phyloP scores from a whole-genome alignment of 2,797 vertebrate species.

The Stomatorhinus walkeri region DNA sequence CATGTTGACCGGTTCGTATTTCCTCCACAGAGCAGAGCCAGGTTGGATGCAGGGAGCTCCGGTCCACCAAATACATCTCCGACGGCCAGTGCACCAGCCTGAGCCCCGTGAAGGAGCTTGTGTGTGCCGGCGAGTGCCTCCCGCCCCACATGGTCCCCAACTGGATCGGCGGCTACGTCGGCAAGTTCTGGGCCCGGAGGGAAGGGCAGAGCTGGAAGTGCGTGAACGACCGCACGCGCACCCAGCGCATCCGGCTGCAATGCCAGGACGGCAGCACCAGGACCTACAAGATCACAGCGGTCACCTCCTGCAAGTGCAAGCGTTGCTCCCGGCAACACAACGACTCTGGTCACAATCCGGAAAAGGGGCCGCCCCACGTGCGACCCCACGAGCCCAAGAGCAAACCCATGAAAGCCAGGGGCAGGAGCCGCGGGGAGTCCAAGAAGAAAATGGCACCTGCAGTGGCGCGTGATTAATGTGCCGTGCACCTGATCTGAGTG shows the following conservation, averaged over 20 bases:
- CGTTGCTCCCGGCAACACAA: conserved; percentile 83
- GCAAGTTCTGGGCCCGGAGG: conserved; percentile 81
- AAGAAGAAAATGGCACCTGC: conserved; percentile 15
- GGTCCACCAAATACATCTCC: conserved; percentile 93
- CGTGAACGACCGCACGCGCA: conserved; percentile 77
- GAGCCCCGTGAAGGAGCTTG: conserved; percentile 86
- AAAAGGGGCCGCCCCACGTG: conserved; percentile 50
- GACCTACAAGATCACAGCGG: conserved; percentile 88
- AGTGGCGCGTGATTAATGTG: background rate
- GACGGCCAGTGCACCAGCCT: conserved; percentile 94
- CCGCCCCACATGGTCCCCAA: conserved; percentile 84
- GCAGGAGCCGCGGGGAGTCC: conserved; percentile 28
- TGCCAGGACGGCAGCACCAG: conserved; percentile 82
- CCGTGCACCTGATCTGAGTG: background rate
- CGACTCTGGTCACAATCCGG: conserved; percentile 72
- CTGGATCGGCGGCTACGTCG: conserved; percentile 73
- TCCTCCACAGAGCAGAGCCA: conserved; percentile 66
- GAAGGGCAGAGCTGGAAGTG: conserved; percentile 85
- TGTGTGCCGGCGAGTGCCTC: conserved; percentile 89
- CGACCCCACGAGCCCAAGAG: conserved; percentile 51
- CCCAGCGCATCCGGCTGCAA: conserved; percentile 83
- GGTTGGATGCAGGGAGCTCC: conserved; percentile 83
- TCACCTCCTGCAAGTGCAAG: conserved; percentile 92
- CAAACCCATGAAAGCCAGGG: conserved; percentile 15
- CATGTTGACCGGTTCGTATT: background rate